Conservation (phyloP, 1,140 invertebrate genomes). For the Orius laevigatus region DNA sequence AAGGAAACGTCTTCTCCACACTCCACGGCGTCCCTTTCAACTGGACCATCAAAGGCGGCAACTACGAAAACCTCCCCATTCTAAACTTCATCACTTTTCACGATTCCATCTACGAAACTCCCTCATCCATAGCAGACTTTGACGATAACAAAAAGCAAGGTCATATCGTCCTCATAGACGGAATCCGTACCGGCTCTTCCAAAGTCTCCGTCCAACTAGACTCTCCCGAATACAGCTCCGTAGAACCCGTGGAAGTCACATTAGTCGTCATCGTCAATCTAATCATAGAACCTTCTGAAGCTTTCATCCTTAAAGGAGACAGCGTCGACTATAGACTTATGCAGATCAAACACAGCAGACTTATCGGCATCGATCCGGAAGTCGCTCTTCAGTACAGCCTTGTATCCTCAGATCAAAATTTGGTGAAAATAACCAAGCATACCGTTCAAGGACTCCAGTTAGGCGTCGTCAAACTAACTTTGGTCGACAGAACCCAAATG, state of each 20-base stretch:
- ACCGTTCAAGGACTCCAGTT: no score
- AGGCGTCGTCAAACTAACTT: no score
- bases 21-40: slow-evolving; percentile 81
- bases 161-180: slow-evolving; percentile 77
- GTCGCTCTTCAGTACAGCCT: not conserved
- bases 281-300: slow-evolving; percentile 62
- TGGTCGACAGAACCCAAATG: no score
- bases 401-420: not conserved
- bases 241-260: slow-evolving; percentile 40
- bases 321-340: slow-evolving; percentile 53
- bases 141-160: slow-evolving; percentile 59
- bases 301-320: slow-evolving; percentile 52
- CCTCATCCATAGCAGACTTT: slow-evolving; percentile 48
- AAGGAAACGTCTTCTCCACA: slow-evolving; percentile 85
- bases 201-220: slow-evolving; percentile 43
- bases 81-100: slow-evolving; percentile 68
- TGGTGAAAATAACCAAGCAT: no score
- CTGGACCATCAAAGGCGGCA: slow-evolving; percentile 47
- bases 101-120: slow-evolving; percentile 79
- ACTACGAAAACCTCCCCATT: slow-evolving; percentile 20
- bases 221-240: slow-evolving; percentile 40
- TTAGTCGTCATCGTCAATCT: slow-evolving; percentile 70
- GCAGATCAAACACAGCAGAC: slow-evolving; percentile 31
- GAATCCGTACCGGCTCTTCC: slow-evolving; percentile 78
- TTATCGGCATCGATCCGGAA: slow-evolving; percentile 20